Evolutionary conservation across 2,113 vertebrate species (phyloP), one percentile per base, ranked within the genome.

Genomic region (Sylvietta virens): DNA sequence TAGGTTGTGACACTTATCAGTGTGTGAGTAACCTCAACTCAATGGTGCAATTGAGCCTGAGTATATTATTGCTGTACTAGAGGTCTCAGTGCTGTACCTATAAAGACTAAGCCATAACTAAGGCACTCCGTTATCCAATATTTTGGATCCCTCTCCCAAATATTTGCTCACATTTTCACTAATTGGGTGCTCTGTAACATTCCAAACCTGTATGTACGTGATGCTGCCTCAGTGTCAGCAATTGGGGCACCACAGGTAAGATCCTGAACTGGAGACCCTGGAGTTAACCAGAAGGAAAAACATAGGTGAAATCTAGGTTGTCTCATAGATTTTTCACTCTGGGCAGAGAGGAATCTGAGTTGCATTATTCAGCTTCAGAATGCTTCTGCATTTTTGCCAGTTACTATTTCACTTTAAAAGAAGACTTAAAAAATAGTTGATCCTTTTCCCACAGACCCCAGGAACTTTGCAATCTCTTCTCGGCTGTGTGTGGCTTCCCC

Each of bases 281-380:
- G 13, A 15, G 10, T 11, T 54, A 82, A n/a, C 30, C 66, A 54
- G 15, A 66, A 66, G 33, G 9, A 28, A 73, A 54, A 13, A 31
- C 0, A 8, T 0, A 33, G 15, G 7, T 21, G 22, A 61, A 62
- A 71, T 54, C 27, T 8, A 42, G 3, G 18, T 3, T 64, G 39
- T 20, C 21, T 62, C 24, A 11, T 13, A 23, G 35, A 6, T 74
- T 71, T 85, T 85, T 42, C 10, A 26, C n/a, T 33, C 58, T 23
- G 31, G 31, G 18, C 17, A 73, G 42, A 67, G 30, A 30, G 12
- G 4, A 83, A 48, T 23, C 31, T 3, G 21, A 8, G 11, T 58
- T 78, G 35, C 9, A 40, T 21, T 65, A 37, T 50, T 65, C 45
- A 48, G 67, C 14, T 62, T 91, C 73, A 87, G 33, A 12, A 57